phyloP scores from a whole-genome alignment of 2,888 invertebrate species.

The Liopterus haemorrhoidalis region DNA sequence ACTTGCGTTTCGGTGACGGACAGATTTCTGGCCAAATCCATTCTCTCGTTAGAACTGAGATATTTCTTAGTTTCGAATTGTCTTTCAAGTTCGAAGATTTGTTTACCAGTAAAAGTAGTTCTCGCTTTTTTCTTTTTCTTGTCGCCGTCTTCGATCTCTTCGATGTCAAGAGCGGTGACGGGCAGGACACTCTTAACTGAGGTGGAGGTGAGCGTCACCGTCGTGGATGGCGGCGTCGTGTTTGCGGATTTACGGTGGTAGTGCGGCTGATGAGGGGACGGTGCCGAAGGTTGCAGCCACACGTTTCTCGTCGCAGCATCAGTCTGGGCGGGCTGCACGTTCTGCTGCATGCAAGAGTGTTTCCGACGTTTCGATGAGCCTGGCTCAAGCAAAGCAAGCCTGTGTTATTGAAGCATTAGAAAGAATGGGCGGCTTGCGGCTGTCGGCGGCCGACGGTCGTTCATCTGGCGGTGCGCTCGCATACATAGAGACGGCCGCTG shows the following conservation, averaged over 20 bases:
- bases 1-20: constrained; percentile 97
- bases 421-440: too few species aligned
- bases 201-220: constrained; percentile 2
- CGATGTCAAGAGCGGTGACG: constrained; percentile 39
- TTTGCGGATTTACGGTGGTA: constrained; percentile 12
- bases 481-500: neutral
- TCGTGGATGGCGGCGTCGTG: constrained; percentile 20
- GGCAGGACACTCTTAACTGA: too few species aligned
- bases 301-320: neutral
- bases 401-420: too few species aligned
- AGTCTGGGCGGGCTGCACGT: neutral
- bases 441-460: neutral
- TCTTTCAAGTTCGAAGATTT: constrained; percentile 94
- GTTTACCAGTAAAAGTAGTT: constrained; percentile 91
- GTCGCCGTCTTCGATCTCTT: constrained; percentile 51
- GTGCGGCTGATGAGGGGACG: constrained; percentile 28
- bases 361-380: too few species aligned
- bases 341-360: too few species aligned
- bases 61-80: constrained; percentile 96
- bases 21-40: constrained; percentile 89
- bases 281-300: neutral
- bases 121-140: constrained; percentile 79
- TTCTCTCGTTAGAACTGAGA: constrained; percentile 86
- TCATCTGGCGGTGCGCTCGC: neutral
- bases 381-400: too few species aligned